These are phyloP conservation scores for Cheiracanthium punctorium DNA, from an alignment of 2,888 invertebrate species.

Conservation along the genomic window DNA sequence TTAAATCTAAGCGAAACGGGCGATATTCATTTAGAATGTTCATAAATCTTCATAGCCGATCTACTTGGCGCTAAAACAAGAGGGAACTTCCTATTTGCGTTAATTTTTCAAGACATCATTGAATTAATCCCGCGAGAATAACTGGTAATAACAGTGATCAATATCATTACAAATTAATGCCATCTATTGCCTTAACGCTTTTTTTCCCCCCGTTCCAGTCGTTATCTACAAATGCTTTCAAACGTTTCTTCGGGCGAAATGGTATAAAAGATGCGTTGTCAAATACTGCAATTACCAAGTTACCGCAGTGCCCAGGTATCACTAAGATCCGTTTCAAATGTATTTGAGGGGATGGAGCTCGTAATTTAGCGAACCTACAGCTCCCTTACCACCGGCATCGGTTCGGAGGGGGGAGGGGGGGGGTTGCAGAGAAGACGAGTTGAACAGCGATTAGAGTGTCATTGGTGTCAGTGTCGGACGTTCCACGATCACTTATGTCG, in stretches of 20 bases:
- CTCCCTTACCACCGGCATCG: not conserved
- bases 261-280: not conserved
- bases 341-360: not conserved
- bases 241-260: not conserved
- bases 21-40: too few relatives aligned
- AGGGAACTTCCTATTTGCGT: not conserved
- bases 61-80: not conserved
- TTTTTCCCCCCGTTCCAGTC: not conserved
- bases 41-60: too few relatives aligned
- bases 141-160: not conserved
- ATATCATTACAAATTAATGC: constrained; percentile 9
- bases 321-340: not conserved
- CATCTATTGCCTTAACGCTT: not conserved
- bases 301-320: constrained; percentile 6
- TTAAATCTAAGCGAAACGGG: too few relatives aligned
- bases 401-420: not conserved
- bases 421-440: too few relatives aligned
- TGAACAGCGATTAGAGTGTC: not conserved
- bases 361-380: not conserved
- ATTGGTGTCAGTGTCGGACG: not conserved
- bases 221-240: not conserved
- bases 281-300: not conserved
- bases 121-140: not conserved
- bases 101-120: not conserved
- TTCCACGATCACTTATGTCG: not conserved